Conservation (phyloP, 2,888 invertebrate genomes). For the Neocrepidodera transversa region DNA sequence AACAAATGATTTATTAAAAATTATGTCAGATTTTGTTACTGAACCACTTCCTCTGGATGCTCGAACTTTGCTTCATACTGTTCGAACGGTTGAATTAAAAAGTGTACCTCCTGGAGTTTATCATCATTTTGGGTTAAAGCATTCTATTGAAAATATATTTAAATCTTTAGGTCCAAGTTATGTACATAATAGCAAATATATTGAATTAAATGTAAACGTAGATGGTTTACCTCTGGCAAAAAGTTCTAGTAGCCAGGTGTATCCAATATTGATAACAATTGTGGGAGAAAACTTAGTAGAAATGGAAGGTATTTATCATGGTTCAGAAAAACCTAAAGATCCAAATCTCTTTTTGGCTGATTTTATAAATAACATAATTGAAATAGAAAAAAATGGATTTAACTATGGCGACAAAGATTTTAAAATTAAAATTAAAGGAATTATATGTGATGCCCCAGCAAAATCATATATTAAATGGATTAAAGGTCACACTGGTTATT, state of each 20-base stretch:
- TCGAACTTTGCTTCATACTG: constrained; percentile 5
- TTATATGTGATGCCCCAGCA: constrained; percentile 28
- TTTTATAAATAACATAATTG: constrained; percentile 24
- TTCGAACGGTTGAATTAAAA: background rate
- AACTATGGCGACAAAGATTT: background rate
- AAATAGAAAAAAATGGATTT: constrained; percentile 1
- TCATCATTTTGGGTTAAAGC: too few relatives aligned
- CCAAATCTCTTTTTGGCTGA: constrained; percentile 27
- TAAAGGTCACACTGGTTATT: constrained; percentile 18
- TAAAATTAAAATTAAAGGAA: constrained; percentile 16
- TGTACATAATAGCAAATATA: too few relatives aligned
- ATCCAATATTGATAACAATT: too few relatives aligned
- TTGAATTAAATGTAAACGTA: too few relatives aligned
- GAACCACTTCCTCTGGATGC: constrained; percentile 1
- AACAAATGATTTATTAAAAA: constrained; percentile 3
- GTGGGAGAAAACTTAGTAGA: too few relatives aligned
- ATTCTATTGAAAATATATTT: too few relatives aligned
- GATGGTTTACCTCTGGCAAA: too few relatives aligned
- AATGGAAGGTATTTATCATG: constrained; percentile 34
- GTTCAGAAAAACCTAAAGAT: constrained; percentile 29
- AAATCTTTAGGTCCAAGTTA: too few relatives aligned
- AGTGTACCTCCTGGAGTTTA: too few relatives aligned
- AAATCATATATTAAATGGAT: constrained; percentile 12
- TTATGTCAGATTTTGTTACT: background rate
- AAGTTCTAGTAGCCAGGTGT: too few relatives aligned